Base-by-base conservation (phyloP, 2,888 invertebrate species). In the Elegia similella region DNA sequence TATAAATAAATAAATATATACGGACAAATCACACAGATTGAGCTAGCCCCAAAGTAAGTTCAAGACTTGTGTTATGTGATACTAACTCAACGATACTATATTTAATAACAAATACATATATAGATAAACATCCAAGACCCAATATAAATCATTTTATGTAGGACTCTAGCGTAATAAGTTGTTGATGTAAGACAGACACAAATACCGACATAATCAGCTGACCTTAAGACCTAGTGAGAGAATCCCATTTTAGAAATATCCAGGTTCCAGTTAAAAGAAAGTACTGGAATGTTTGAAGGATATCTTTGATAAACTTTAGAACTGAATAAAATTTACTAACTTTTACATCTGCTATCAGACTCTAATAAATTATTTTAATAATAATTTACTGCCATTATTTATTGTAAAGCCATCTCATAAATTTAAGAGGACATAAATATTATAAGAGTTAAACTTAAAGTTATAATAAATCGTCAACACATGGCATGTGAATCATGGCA, bases 401-500 rank as follows among this genome's bases (percentile, higher is more conserved):
- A 15, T 34, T 34, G 10, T 32, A 7, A 34, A 10, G 34, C 6
- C 12, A 12, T 5, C 34, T 32, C 34, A 34, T 50, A 50, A 50
- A 50, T 50, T 32, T 17, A 12, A 50, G 15, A 16, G 34, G 15
- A 30, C 47, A 47, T 50, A 16, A 34, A 50, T 50, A 34, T n/a
- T 50, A 23, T 23, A 34, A 50, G 34, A 17, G 16, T 50, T 17
- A 50, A 34, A 50, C 50, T 50, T 67, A 43, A 16, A 55, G 16
- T 38, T 58, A 59, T 58, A 63, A 68, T 72, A 73, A 75, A 77
- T 75, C 72, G 71, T 59, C 62, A 53, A 52, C 57, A 69, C 82
- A 78, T 78, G 76, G 78, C 68, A 62, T 59, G 73, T 81, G 83
- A 80, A 76, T 82, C 82, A 82, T 75, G 63, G 59, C 62, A 66